Evolutionary conservation across 2,888 invertebrate species (phyloP).

Genomic region (Leucophenga montana): DNA sequence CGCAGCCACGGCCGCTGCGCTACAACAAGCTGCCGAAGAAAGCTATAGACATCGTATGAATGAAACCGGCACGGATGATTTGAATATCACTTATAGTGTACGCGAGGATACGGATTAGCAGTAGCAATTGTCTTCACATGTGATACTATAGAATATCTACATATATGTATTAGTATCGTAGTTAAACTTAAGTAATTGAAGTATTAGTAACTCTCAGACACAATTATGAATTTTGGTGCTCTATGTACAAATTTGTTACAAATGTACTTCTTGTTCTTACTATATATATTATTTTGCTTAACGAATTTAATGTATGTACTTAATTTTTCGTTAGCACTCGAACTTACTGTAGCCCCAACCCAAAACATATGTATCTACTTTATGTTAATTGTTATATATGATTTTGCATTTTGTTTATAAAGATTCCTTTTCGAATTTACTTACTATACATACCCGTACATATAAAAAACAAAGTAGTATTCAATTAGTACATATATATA

Average conservation of each 20-base stretch:
- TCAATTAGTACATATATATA: neutral
- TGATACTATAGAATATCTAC: slow-evolving; percentile 33
- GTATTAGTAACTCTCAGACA: slow-evolving; percentile 1
- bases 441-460: neutral
- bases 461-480: slow-evolving; percentile 8
- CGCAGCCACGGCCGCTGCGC: slow-evolving; percentile 75
- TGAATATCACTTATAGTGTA: slow-evolving; percentile 41
- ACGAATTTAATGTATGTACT: neutral
- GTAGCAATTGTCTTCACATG: neutral
- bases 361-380: neutral
- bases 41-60: slow-evolving; percentile 58
- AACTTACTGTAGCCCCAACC: too few relatives aligned
- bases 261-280: neutral
- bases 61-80: slow-evolving; percentile 42
- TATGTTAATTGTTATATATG: slow-evolving; percentile 1
- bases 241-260: slow-evolving; percentile 9
- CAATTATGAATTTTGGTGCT: neutral
- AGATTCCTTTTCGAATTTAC: neutral
- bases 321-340: neutral
- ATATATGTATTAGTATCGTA: slow-evolving; percentile 18
- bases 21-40: slow-evolving; percentile 77
- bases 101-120: slow-evolving; percentile 40
- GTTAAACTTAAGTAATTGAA: slow-evolving; percentile 1
- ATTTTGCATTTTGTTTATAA: neutral
- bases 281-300: neutral